phyloP scores from a whole-genome alignment of 2,888 invertebrate species.

The Clusia tigrina region DNA sequence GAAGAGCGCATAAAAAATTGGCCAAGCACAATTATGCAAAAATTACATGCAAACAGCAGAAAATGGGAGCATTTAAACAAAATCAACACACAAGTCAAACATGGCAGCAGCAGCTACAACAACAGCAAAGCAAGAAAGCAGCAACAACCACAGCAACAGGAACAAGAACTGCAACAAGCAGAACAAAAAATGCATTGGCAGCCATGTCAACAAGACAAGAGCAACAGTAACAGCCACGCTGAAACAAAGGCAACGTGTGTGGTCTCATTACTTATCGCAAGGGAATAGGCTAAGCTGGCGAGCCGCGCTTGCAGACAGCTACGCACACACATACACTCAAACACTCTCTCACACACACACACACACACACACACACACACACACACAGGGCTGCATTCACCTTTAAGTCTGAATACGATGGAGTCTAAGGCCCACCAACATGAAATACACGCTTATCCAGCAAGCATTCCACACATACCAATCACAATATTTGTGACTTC shows the following conservation, averaged over 20 bases:
- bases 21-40: neutral
- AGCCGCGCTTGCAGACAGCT: neutral
- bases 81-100: neutral
- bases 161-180: constrained; percentile 4
- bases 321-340: no score
- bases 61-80: neutral
- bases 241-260: constrained; percentile 39
- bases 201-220: constrained; percentile 41
- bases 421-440: neutral
- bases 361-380: neutral
- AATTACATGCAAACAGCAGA: neutral
- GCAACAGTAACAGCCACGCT: constrained; percentile 32
- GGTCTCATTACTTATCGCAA: constrained; percentile 8
- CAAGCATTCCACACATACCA: no score
- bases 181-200: constrained; percentile 40
- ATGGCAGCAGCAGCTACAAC: neutral
- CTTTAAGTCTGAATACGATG: neutral
- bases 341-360: neutral
- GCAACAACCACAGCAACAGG: constrained; percentile 9
- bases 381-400: neutral
- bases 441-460: no score
- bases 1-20: neutral
- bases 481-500: no score
- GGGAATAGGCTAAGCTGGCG: neutral
- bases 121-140: constrained; percentile 22